Base-by-base conservation (phyloP, 1,140 invertebrate genomes). In the roundworm (Caenorhabditis elegans) region DNA sequence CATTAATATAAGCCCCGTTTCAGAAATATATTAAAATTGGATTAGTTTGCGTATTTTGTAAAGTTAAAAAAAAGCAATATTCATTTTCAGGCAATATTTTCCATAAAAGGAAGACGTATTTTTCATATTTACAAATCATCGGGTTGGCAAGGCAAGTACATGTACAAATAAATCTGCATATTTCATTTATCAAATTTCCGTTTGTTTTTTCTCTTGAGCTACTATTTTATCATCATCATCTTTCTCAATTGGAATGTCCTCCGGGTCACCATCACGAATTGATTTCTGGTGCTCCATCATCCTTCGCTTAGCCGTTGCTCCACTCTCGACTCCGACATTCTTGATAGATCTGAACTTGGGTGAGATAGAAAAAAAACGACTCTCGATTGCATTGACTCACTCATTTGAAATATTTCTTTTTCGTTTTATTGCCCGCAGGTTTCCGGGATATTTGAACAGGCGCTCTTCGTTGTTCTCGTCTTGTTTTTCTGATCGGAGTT, bases 241-340 rank as follows among this genome's bases (percentile, higher is more conserved):
- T 19, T 31, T 70, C 60, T 70, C 60, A 39, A 26, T 17, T 60
- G 53, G 28, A 43, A 43, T 15, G 15, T 43, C 60, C 34, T 15
- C 43, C 34, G 5, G 34, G 26, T 70, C 60, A 19, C n/a, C 34
- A 15, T 70, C 60, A 22, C 60, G 34, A 22, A 70, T 70, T 36
- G 60, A 70, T 70, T 70, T 70, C 22, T 70, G 60, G 39, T 70
- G 60, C 34, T 39, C 60, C 60, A 70, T 70, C 60, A 70, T 70
- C 8, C 26, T 70, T 39, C 60, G 31, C 28, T 70, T 70, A 2
- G 60, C n/a, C 8, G 13, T 34, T 6, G n/a, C 19, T 22, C 19
- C 43, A 5, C 34, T 10, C n/a, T 6, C 31, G 8, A 22, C 34
- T 39, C 34, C 43, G 3, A 13, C 10, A 39, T 39, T 70, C 26